Percentiles rank a stretch among this genome's conserved stretches.
These are phyloP conservation scores for Xestia xanthographa DNA, from an alignment of 2,888 invertebrate genomes.

Conservation along the genomic window DNA sequence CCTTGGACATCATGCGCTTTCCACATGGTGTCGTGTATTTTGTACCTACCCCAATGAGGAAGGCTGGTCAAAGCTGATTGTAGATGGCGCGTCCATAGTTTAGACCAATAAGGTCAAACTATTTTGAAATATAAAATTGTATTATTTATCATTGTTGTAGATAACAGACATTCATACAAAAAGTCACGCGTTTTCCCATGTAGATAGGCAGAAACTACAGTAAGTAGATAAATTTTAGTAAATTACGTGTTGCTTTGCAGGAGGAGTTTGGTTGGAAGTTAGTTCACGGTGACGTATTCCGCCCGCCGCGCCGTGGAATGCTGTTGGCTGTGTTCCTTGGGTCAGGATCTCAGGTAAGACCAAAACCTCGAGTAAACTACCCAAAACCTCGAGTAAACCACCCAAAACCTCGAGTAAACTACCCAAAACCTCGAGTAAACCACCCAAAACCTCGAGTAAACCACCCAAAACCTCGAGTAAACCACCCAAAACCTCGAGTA, in stretches of 20 bases:
- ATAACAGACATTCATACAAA: neutral
- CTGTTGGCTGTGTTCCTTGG: slow-evolving; percentile 98
- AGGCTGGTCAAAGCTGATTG: too few relatives aligned
- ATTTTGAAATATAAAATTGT: too few relatives aligned
- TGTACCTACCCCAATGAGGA: neutral
- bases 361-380: neutral
- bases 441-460: too few relatives aligned
- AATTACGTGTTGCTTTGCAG: slow-evolving; percentile 83
- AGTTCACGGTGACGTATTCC: slow-evolving; percentile 99
- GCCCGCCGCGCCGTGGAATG: slow-evolving; percentile 99
- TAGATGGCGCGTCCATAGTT: too few relatives aligned
- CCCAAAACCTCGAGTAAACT: too few relatives aligned
- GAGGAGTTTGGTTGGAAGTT: slow-evolving; percentile 99
- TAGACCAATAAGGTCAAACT: too few relatives aligned
- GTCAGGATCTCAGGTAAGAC: slow-evolving; percentile 96
- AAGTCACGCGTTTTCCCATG: neutral
- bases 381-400: neutral
- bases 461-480: too few relatives aligned
- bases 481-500: too few relatives aligned
- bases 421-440: too few relatives aligned
- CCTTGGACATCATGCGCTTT: too few relatives aligned
- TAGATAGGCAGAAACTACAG: neutral
- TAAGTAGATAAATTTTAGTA: neutral
- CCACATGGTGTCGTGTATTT: neutral
- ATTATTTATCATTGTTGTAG: too few relatives aligned